Conservation (phyloP, 2,888 invertebrate genomes). For the Hirtodrosophila cameraria region DNA sequence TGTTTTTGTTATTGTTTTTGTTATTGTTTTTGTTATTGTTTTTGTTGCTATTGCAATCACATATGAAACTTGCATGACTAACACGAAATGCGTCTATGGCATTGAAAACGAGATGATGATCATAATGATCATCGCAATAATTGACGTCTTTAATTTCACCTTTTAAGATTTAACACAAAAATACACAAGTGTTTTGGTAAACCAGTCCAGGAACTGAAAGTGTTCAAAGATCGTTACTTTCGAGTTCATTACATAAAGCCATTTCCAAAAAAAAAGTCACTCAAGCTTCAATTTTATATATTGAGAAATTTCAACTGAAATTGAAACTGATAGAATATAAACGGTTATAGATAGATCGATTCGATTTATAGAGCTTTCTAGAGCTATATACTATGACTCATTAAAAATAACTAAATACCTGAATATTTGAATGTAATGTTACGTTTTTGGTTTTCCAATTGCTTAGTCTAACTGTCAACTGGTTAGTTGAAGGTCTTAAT, state of each 20-base stretch:
- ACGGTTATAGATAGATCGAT: no score
- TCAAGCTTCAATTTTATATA: constrained; percentile 9
- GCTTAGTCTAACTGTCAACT: constrained; percentile 10
- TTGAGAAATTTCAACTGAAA: background rate
- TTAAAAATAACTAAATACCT: background rate
- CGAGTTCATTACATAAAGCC: background rate
- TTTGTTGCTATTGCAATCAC: constrained; percentile 42
- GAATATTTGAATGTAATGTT: no score
- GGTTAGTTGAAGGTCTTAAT: constrained; percentile 2
- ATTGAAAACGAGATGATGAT: constrained; percentile 46
- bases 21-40: constrained; percentile 19
- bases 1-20: constrained; percentile 26
- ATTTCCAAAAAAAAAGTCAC: constrained; percentile 10
- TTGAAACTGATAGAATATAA: constrained; percentile 2
- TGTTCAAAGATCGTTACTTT: constrained; percentile 9
- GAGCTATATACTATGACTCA: constrained; percentile 23
- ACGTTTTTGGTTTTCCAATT: constrained; percentile 2
- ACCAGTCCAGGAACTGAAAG: constrained; percentile 30
- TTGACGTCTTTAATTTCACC: constrained; percentile 61
- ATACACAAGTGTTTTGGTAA: constrained; percentile 11
- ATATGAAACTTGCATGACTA: constrained; percentile 61
- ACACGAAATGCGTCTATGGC: constrained; percentile 50
- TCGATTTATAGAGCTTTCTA: no score
- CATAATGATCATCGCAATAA: constrained; percentile 20
- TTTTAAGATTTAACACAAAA: constrained; percentile 34